Base-by-base conservation (phyloP, 2,797 vertebrate genomes). In the Trematomus bernacchii region DNA sequence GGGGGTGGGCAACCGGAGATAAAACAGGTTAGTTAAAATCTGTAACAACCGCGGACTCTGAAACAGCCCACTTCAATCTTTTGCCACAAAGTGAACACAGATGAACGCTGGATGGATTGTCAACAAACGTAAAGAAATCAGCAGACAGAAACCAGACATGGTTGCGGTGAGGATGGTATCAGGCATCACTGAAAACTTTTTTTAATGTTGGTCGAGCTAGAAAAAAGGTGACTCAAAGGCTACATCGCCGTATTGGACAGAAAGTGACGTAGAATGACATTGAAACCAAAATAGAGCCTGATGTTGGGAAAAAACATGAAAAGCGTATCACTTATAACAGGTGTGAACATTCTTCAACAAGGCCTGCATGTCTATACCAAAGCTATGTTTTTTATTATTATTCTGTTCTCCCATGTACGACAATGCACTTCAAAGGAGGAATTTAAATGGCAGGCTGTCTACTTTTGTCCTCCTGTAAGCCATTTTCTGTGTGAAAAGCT, bases 51-150 rank as follows among this genome's bases (percentile, higher is more conserved):
- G 14, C 84, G 91, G 67, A 83, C 68, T 79, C 48, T 73, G 51
- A 57, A 86, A 76, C 77, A 52, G 76, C 78, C 80, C 76, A 71
- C 80, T 87, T 86, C 72, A 90, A 91, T 82, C 71, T 77, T 46
- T 72, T 18, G 47, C 86, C 85, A 74, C 85, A 92, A 93, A 94
- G 84, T 92, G 91, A 93, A 88, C 71, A 68, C 92, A 94, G 82
- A 93, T 92, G 91, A 79, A 83, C 2, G 2, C 42, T 62, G 70
- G 69, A 68, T 79, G 70, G 69, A 68, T 79, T 78, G 73, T 76
- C 68, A 81, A 61, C 66, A 73, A 75, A 84, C 21, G 79, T 48
- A 61, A 78, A 82, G 61, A 72, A 77, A 82, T 66, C 33, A 87
- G 55, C 21, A 66, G 76, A 84, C 64, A 64, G 55, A 77, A 78